Evolutionary conservation across 2,797 vertebrate species (phyloP).

Genomic region (Rhadinocentrus ornatus): DNA sequence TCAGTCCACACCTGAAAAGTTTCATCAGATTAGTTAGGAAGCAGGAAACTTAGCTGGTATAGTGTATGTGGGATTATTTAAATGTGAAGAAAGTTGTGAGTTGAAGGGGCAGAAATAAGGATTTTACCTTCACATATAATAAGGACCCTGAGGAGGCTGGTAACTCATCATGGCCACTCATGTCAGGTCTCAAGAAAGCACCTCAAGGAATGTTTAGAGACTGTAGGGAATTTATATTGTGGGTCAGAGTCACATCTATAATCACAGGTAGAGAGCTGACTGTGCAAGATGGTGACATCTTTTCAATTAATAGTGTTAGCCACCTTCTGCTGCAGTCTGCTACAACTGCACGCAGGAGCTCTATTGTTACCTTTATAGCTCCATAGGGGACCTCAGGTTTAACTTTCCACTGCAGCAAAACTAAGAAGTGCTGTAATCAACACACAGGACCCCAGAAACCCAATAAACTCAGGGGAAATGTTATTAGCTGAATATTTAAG

Average conservation of each 20-base stretch:
- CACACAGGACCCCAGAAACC: conserved; percentile 41
- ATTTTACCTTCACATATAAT: conserved; percentile 63
- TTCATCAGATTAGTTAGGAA: conserved; percentile 27
- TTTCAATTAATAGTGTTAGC: conserved; percentile 49
- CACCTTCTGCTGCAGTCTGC: conserved; percentile 48
- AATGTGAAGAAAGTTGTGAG: conserved; percentile 42
- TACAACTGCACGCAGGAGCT: conserved; percentile 32
- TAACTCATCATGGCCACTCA: conserved; percentile 50
- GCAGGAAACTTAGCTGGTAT: conserved; percentile 10
- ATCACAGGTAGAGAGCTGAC: conserved; percentile 48
- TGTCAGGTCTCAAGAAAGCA: conserved; percentile 44
- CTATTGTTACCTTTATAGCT: conserved; percentile 42
- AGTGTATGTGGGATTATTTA: conserved; percentile 37
- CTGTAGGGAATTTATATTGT: conserved; percentile 35
- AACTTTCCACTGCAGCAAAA: conserved; percentile 61
- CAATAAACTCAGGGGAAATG: conserved; percentile 27
- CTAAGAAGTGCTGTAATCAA: conserved; percentile 61
- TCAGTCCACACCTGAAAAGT: conserved; percentile 18
- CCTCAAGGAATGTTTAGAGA: conserved; percentile 34
- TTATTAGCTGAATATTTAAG: conserved; percentile 55
- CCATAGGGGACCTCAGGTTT: conserved; percentile 29
- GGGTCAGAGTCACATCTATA: conserved; percentile 57
- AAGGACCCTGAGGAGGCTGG: conserved; percentile 55
- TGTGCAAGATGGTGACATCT: conserved; percentile 20
- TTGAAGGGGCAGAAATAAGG: conserved; percentile 21